Percentiles rank a stretch among this genome's conserved stretches.
Evolutionary conservation across 2,113 vertebrate species (phyloP).

Genomic region (Tringa solitaria): DNA sequence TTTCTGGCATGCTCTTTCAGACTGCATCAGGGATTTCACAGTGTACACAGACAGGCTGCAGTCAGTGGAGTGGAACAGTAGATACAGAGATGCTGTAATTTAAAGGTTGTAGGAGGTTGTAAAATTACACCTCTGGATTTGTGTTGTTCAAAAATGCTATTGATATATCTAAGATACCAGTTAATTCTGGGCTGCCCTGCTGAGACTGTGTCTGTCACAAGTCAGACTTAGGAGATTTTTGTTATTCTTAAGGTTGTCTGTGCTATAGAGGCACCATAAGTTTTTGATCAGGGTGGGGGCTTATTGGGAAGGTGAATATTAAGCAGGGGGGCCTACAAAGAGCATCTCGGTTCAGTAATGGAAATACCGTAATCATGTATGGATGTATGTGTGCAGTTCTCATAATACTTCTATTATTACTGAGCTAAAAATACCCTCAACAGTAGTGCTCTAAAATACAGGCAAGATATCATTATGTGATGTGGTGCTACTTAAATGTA

Average conservation of each 20-base stretch:
- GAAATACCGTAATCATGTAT: neutral
- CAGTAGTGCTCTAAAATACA: neutral
- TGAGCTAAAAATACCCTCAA: neutral
- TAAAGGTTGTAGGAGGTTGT: neutral
- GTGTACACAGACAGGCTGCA: neutral
- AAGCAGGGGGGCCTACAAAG: neutral
- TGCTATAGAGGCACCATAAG: neutral
- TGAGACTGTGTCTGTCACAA: neutral
- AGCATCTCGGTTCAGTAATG: neutral
- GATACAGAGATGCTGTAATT: neutral
- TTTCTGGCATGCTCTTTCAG: neutral
- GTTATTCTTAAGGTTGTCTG: neutral
- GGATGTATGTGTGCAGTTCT: neutral
- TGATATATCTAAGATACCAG: neutral
- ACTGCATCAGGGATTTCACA: neutral
- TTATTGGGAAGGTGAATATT: neutral
- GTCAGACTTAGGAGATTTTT: neutral
- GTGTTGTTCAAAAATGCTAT: neutral
- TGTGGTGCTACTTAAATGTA: neutral
- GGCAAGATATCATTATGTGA: neutral
- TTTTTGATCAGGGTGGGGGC: accelerated
- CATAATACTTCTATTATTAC: accelerated
- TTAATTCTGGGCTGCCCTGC: neutral
- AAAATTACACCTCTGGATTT: neutral
- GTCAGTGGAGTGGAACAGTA: neutral